Percentiles rank a stretch among this genome's conserved stretches.
These are phyloP conservation scores for Zoroaster sp. DNA, from an alignment of 53 echinoderm and acorn worm species.

Conservation along the genomic window DNA sequence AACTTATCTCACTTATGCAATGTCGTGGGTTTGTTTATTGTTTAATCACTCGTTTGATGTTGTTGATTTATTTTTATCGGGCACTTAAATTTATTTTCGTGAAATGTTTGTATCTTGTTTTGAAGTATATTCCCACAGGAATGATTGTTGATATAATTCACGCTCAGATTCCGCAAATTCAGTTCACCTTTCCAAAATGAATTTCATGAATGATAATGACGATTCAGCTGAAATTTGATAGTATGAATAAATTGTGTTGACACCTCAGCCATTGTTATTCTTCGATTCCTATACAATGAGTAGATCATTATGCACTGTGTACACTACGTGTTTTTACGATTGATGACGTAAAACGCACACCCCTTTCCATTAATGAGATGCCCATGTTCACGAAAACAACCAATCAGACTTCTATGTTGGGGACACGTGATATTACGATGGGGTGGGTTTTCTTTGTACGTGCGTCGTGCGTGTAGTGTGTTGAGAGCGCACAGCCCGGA, in stretches of 20 bases:
- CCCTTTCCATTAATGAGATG: slow-evolving; percentile 55
- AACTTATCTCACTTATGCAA: too few relatives aligned
- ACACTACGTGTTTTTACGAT: slow-evolving; percentile 32
- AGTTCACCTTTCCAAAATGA: too few relatives aligned
- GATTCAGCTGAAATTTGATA: not conserved
- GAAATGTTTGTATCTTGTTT: too few relatives aligned
- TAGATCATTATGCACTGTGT: slow-evolving; percentile 1
- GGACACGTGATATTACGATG: slow-evolving; percentile 35
- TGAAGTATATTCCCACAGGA: too few relatives aligned
- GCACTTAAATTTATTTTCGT: too few relatives aligned
- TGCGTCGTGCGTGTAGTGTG: slow-evolving; percentile 20
- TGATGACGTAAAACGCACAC: slow-evolving; percentile 56
- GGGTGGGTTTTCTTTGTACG: slow-evolving; percentile 63
- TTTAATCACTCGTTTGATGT: too few relatives aligned
- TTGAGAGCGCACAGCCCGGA: slow-evolving; percentile 19
- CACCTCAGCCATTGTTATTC: not conserved
- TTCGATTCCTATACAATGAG: not conserved
- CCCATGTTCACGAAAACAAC: not conserved
- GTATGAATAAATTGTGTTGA: not conserved
- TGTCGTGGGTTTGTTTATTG: too few relatives aligned
- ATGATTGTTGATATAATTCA: too few relatives aligned
- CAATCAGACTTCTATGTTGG: not conserved
- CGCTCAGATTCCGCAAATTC: too few relatives aligned
- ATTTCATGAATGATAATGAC: not conserved
- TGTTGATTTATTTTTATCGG: too few relatives aligned